Base-by-base conservation (phyloP, 2,113 vertebrate genomes). In the Numida meleagris region DNA sequence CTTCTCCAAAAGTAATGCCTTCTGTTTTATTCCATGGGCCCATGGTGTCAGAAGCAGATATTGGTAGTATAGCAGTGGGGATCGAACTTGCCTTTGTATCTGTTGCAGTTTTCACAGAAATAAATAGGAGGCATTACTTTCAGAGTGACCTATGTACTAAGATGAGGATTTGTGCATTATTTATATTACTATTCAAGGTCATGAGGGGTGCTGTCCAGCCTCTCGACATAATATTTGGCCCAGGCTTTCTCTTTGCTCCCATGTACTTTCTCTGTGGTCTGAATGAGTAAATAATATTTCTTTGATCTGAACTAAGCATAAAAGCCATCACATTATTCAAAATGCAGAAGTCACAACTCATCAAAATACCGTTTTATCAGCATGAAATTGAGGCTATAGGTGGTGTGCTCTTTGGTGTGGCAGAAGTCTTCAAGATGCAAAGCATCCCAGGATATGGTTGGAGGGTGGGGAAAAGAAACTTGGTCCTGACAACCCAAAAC, bases 301-400 rank as follows among this genome's bases (percentile, higher is more conserved):
- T 58, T 58, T 12, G 11, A 58, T 58, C 55, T 58, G 33, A 58
- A n/a, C 33, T 58, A 58, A 58, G 55, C 31, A 58, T n/a, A 20
- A 58, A n/a, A 19, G 31, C 53, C 17, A 4, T 57, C 53, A 57
- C 53, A 57, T 57, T 57, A 57, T 33, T 57, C 53, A 57, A 57
- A 33, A 33, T 36, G 17, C 29, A 4, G 50, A 12, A 68, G 62
- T 68, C 84, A 87, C 74, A 87, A 46, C 31, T 89, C 65, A 86
- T 86, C 87, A 78, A 91, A 91, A 68, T 82, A 81, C n/a, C 58
- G 43, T 71, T 95, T 93, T 66, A 87, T 75, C 78, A 82, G 71
- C n/a, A 89, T 3, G 18, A 86, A 92, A 94, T 12, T 71, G 38
- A 92, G 46, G 34, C 61, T 84, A 46, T 34, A 75, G 7, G 51